Evolutionary conservation across 2,113 vertebrate genomes (phyloP), one percentile per base, ranked within the genome.

Genomic region (Uria lomvia): DNA sequence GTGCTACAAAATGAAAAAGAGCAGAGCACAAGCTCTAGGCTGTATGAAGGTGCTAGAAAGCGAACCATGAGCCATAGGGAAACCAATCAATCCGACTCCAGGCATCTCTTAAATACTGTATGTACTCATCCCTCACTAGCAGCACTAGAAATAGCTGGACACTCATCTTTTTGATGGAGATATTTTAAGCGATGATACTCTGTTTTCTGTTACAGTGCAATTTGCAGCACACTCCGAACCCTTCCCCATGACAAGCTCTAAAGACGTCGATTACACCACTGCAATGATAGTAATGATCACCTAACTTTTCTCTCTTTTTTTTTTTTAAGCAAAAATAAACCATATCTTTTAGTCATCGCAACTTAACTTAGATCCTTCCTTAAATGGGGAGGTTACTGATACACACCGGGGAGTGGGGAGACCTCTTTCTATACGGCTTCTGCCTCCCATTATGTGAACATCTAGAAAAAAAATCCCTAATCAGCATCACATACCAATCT

Each of bases 121-220:
- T 60, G 87, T n/a, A 29, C 77, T 88, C 83, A 82, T 91, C 83
- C 73, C 96, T 94, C 96, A 83, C 89, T 63, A 92, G 81, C 62
- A 82, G 89, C 94, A 78, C 88, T 85, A 52, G 63, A 90, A 97
- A 93, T 81, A 94, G 91, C 74, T 80, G 83, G 96, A 94, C 83
- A 87, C 90, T 94, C 87, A 85, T 95, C 89, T 96, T 90, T 87
- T 58, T 79, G 93, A 95, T 74, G 78, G 77, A 58, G 91, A 8
- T 97, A 95, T 96, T 97, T 97, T 91, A 90, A 79, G 87, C 29
- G 1, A 32, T 68, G 95, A 53, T 84, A 71, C 88, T 55, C n/a
- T 88, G 93, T 81, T 95, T 91, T 59, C 90, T 88, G 77, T 86
- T 94, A 72, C 86, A 66, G 56, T 45, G 68, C 92, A 77, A 89